Conservation (phyloP, 2,797 vertebrate species). For the Pseudopleuronectes americanus region DNA sequence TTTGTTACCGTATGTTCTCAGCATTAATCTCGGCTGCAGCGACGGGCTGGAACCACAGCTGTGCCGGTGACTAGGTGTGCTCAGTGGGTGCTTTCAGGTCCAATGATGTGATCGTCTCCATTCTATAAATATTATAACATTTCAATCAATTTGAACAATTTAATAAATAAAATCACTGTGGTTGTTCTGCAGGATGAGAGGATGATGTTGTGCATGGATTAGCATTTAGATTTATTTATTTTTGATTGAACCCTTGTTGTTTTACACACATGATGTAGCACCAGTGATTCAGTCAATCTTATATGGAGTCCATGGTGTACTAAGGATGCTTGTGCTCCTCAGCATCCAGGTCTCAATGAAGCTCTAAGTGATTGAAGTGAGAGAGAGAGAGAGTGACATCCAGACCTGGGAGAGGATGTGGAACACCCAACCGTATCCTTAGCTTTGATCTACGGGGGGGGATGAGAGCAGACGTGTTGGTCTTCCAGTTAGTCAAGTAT, state of each 20-base stretch:
- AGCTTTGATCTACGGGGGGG: conserved; percentile 54
- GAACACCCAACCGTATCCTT: conserved; percentile 51
- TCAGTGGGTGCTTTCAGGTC: conserved; percentile 35
- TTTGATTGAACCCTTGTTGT: conserved; percentile 8
- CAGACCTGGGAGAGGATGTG: conserved; percentile 41
- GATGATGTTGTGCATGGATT: conserved; percentile 15
- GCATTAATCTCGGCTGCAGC: conserved; percentile 47
- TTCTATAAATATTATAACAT: conserved; percentile 49
- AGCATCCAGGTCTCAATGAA: conserved; percentile 6
- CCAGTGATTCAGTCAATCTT: conserved; percentile 4
- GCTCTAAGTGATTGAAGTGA: conserved; percentile 13
- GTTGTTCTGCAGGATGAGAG: conserved; percentile 1
- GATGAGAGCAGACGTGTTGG: conserved; percentile 55
- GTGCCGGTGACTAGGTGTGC: conserved; percentile 39
- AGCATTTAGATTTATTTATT: conserved; percentile 16
- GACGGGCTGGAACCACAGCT: conserved; percentile 41
- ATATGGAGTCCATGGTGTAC: background rate
- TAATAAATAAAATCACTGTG: background rate
- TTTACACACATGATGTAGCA: conserved; percentile 23
- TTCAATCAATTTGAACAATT: conserved; percentile 39
- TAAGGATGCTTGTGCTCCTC: background rate
- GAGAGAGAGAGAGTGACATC: conserved; percentile 30
- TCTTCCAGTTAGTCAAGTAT: conserved; percentile 59
- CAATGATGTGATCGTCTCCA: conserved; percentile 41
- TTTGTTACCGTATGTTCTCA: conserved; percentile 44